These are phyloP conservation scores for Mallateleia sp. DNA, from an alignment of 2,888 invertebrate genomes.

Conservation along the genomic window DNA sequence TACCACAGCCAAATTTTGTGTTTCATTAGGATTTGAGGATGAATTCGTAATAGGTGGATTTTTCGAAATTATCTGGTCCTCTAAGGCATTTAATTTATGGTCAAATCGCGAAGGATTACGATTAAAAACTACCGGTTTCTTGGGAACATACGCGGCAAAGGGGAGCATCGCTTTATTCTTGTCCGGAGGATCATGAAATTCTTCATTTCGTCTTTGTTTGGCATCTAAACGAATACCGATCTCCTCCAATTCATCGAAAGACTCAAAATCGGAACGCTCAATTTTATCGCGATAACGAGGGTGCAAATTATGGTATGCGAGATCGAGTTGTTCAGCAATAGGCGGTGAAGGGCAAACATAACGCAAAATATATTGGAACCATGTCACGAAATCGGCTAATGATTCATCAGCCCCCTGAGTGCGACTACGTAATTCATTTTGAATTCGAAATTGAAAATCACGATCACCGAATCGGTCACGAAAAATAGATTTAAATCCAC, in stretches of 20 bases:
- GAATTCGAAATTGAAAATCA: slow-evolving; percentile 18
- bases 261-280: background rate
- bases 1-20: too few relatives aligned
- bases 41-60: too few relatives aligned
- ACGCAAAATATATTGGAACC: slow-evolving; percentile 1
- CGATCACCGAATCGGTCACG: slow-evolving; percentile 1
- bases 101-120: too few relatives aligned
- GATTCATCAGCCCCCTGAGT: slow-evolving; percentile 32
- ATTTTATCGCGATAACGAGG: background rate
- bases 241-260: slow-evolving; percentile 5
- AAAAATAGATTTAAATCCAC: background rate
- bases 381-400: slow-evolving; percentile 20
- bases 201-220: too few relatives aligned
- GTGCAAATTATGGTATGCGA: slow-evolving; percentile 7
- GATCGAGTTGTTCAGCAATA: background rate
- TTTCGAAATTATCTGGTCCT: too few relatives aligned
- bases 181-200: too few relatives aligned
- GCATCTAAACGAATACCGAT: too few relatives aligned
- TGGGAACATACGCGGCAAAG: too few relatives aligned
- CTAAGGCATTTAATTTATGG: too few relatives aligned
- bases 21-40: too few relatives aligned
- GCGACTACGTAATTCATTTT: background rate
- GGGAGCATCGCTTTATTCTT: too few relatives aligned
- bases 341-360: background rate
- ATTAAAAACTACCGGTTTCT: too few relatives aligned